Conservation (phyloP, 2,113 vertebrate species). For the Grammomys surdaster region DNA sequence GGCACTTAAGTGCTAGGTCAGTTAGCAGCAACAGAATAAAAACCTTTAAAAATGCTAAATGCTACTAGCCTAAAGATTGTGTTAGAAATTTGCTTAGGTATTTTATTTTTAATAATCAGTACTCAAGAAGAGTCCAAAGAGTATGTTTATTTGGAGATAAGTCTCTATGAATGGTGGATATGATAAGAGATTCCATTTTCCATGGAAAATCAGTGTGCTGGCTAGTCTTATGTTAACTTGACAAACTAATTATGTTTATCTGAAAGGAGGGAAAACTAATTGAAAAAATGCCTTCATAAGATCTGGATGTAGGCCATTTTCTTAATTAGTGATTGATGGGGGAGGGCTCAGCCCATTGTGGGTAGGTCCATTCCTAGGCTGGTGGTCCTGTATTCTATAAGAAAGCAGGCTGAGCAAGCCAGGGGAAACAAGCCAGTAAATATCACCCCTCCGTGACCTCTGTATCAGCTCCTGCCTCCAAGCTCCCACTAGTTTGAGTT, state of each 20-base stretch:
- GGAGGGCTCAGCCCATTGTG: not conserved
- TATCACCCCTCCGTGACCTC: not conserved
- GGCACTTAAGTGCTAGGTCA: not conserved
- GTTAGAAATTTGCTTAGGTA: constrained; percentile 46
- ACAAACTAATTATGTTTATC: not conserved
- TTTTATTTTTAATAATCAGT: constrained; percentile 42
- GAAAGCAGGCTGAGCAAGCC: not conserved
- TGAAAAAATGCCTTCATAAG: not conserved
- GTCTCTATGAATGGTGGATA: not conserved
- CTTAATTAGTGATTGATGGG: not conserved
- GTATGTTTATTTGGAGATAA: constrained; percentile 20
- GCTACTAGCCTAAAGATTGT: constrained; percentile 11
- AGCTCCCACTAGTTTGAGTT: not conserved
- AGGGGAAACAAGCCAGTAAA: too few relatives aligned
- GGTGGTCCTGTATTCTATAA: not conserved
- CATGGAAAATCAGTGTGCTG: not conserved
- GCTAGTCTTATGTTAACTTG: not conserved
- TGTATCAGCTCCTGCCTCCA: too few relatives aligned
- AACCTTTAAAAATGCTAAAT: constrained; percentile 47
- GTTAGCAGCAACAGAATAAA: constrained; percentile 34
- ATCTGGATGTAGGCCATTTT: not conserved
- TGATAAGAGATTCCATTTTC: not conserved
- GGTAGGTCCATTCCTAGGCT: not conserved
- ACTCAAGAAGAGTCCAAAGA: constrained; percentile 1
- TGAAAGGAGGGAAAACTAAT: not conserved